Evolutionary conservation across 2,113 vertebrate genomes (phyloP).

Genomic region (Agapornis roseicollis): DNA sequence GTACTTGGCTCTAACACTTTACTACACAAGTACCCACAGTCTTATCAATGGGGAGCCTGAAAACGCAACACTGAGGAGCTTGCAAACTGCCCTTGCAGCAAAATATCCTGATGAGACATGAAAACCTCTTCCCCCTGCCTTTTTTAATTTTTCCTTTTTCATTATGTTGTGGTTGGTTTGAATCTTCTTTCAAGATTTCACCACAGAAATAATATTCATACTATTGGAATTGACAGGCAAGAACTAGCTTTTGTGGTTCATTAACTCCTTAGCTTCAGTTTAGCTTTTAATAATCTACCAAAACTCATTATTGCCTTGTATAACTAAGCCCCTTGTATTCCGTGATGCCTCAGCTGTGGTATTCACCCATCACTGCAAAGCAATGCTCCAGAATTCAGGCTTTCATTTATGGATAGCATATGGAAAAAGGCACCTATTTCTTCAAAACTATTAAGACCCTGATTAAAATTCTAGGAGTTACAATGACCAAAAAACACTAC

Average conservation of each 20-base stretch:
- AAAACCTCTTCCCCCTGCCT: background rate
- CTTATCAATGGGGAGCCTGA: background rate
- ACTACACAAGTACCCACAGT: background rate
- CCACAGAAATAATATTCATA: background rate
- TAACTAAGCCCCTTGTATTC: conserved; percentile 21
- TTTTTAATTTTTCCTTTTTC: background rate
- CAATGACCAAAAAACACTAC: background rate
- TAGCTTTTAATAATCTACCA: conserved; percentile 37
- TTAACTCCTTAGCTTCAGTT: background rate
- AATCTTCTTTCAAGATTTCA: conserved; percentile 28
- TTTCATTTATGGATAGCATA: background rate
- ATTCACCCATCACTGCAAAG: background rate
- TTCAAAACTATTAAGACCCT: background rate
- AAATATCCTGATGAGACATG: background rate
- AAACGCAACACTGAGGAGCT: background rate
- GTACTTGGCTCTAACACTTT: background rate
- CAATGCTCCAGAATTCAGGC: background rate
- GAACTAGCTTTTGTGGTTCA: conserved; percentile 35
- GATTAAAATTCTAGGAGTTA: background rate
- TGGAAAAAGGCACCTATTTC: background rate
- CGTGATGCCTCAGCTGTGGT: conserved; percentile 15
- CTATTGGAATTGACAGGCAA: conserved; percentile 20
- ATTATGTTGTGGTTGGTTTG: background rate
- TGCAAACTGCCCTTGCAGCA: background rate
- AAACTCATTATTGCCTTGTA: conserved; percentile 9